phyloP scores from a whole-genome alignment of 2,113 vertebrate species.

The Beaufortia kweichowensis region DNA sequence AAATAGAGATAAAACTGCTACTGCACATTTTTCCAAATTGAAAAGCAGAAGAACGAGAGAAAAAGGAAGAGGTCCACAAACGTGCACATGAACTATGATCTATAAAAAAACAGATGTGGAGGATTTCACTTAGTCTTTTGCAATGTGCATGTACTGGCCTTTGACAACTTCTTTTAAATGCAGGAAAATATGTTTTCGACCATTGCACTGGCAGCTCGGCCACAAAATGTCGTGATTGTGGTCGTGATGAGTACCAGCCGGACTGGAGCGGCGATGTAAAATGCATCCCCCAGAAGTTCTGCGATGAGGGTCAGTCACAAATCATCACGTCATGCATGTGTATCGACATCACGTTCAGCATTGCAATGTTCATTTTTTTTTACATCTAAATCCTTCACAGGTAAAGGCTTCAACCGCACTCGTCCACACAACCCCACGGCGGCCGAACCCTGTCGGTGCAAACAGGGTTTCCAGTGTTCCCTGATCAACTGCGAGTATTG shows the following conservation, averaged over 20 bases:
- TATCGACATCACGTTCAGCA: no score
- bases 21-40: neutral
- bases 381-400: slow-evolving; percentile 65
- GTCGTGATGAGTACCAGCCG: slow-evolving; percentile 82
- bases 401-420: slow-evolving; percentile 77
- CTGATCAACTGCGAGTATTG: slow-evolving; percentile 86
- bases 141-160: neutral
- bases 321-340: neutral
- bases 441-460: slow-evolving; percentile 82
- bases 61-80: slow-evolving; percentile 28
- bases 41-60: slow-evolving; percentile 36
- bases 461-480: slow-evolving; percentile 77
- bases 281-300: slow-evolving; percentile 84
- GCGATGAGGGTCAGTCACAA: slow-evolving; percentile 81
- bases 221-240: slow-evolving; percentile 78
- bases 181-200: slow-evolving; percentile 78
- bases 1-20: neutral
- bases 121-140: neutral
- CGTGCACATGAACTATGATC: neutral
- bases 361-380: no score
- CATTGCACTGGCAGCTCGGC: slow-evolving; percentile 73
- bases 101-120: neutral
- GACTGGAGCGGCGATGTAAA: slow-evolving; percentile 79
- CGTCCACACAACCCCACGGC: slow-evolving; percentile 71
- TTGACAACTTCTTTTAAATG: slow-evolving; percentile 1